Percentiles rank a stretch among this genome's conserved stretches.
Evolutionary conservation across 2,888 invertebrate genomes (phyloP).

Genomic region (Maniola hyperantus): DNA sequence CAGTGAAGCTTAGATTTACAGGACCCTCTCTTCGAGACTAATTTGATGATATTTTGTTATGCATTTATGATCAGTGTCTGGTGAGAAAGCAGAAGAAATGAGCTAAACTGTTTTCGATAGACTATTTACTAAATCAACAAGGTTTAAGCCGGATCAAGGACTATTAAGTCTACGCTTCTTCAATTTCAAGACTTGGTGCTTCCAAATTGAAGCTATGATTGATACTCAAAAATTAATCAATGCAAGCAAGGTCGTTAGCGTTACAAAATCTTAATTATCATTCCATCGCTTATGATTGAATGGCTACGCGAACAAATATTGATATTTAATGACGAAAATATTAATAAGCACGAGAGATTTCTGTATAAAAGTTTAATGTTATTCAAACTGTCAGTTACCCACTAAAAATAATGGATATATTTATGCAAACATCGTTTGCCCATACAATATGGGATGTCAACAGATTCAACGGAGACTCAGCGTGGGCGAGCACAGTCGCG

Average conservation of each 20-base stretch:
- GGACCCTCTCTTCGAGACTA: too few relatives aligned
- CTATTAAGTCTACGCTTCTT: background rate
- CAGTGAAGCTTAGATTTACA: too few relatives aligned
- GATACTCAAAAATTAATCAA: constrained; percentile 32
- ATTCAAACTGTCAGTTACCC: constrained; percentile 43
- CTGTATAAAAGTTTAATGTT: constrained; percentile 37
- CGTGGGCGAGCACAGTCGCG: constrained; percentile 62
- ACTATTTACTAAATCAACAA: too few relatives aligned
- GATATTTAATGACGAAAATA: constrained; percentile 37
- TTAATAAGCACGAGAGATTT: constrained; percentile 32
- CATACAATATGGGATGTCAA: constrained; percentile 68
- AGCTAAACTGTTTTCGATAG: too few relatives aligned
- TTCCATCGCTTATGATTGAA: constrained; percentile 31
- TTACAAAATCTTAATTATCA: constrained; percentile 31
- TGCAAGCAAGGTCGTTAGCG: constrained; percentile 22
- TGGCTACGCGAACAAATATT: constrained; percentile 39
- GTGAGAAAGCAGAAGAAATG: too few relatives aligned
- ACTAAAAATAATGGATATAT: constrained; percentile 50
- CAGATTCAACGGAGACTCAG: constrained; percentile 57
- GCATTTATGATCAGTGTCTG: too few relatives aligned
- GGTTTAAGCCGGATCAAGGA: too few relatives aligned
- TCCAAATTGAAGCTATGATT: constrained; percentile 22
- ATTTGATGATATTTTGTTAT: too few relatives aligned
- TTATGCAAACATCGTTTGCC: constrained; percentile 67
- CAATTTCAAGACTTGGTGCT: background rate